Conservation (phyloP, 2,113 vertebrate species). For the Noctilio leporinus region DNA sequence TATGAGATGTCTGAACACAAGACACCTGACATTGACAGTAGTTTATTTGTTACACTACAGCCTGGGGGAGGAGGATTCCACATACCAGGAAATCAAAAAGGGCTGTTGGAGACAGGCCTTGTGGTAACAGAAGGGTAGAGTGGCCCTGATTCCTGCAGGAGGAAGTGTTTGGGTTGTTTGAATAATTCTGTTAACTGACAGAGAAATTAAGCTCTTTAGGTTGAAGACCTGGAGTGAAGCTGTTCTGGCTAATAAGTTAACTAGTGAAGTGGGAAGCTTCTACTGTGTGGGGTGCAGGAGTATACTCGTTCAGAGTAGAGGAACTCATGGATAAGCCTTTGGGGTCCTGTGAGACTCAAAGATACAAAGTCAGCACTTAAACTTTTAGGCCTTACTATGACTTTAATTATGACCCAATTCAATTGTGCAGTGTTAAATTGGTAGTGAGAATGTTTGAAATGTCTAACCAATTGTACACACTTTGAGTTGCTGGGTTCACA, state of each 20-base stretch:
- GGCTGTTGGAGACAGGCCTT: background rate
- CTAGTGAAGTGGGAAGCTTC: background rate
- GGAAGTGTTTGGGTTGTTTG: background rate
- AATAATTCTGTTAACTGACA: background rate
- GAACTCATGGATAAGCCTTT: background rate
- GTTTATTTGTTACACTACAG: background rate
- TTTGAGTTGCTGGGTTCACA: background rate
- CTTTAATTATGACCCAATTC: background rate
- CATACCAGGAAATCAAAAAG: background rate
- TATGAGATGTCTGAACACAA: background rate
- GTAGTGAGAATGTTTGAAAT: background rate
- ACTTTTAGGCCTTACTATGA: background rate
- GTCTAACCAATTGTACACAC: background rate
- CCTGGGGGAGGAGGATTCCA: background rate
- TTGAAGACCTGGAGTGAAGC: background rate
- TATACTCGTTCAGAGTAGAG: background rate
- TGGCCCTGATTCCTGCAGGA: background rate
- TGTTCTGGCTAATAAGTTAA: background rate
- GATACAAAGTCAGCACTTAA: background rate
- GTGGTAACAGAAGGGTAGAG: background rate
- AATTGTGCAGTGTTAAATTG: background rate
- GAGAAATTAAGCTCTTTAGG: background rate
- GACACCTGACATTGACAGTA: background rate
- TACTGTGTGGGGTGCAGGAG: fast-evolving
- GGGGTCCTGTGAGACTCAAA: background rate